Evolutionary conservation across 1,140 invertebrate species (phyloP), one percentile per base, ranked within the genome.

Genomic region (Trichomalopsis sarcophagae): DNA sequence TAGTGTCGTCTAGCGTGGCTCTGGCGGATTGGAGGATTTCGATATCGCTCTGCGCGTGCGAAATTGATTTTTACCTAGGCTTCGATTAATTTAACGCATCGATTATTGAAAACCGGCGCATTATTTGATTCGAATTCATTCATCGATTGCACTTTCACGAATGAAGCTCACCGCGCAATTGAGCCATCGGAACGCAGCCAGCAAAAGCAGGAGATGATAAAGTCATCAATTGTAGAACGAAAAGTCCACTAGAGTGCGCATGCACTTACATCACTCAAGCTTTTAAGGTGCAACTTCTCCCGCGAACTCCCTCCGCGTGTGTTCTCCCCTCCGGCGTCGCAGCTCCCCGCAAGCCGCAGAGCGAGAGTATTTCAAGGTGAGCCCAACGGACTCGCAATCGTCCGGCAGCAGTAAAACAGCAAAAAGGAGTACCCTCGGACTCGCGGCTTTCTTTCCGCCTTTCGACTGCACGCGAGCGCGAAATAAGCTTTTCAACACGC

Each of bases 301-400:
- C 69, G 23, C 13, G 27, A 30, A 27, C 13, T 30, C 27, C 13
- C 69, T 40, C 73, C 30, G 75, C 23, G 44, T 27, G 40, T 23
- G 17, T 27, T 77, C n/a, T 21, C 44, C 30, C 55, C 44, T 66
- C 55, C 77, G 77, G 7, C 14, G 30, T n/a, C 47, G 4, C 21
- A 36, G 33, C 75, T 77, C 55, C 55, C 55, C 55, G 55, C 77
- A 23, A 55, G 77, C 50, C 27, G 4, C 30, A 30, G 11, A 47
- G 69, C 27, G 27, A 66, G 62, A 17, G 2, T n/a, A 36, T 44
- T 73, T 82, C 81, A 82, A 82, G 81, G 81, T 82, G 81, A 82
- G 71, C n/a, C 81, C 81, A 82, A 82, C 81, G 71, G 71, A 82
- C 68, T 68, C 73, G 71, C 9, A 17, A 17, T 62, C 75, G 23